These are phyloP conservation scores for Pithys albifrons DNA, from an alignment of 2,113 vertebrate genomes.

Conservation along the genomic window DNA sequence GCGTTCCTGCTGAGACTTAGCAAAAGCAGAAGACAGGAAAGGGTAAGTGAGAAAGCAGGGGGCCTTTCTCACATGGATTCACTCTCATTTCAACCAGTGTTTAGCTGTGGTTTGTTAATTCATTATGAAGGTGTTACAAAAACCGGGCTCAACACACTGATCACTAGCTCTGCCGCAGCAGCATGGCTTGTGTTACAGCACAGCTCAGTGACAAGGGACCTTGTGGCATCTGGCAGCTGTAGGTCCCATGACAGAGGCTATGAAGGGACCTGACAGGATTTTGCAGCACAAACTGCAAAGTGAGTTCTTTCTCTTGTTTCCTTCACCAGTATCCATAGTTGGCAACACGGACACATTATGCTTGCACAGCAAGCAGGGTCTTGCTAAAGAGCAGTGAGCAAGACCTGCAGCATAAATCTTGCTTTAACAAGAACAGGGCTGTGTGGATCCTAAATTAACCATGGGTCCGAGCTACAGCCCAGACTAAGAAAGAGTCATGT, in stretches of 20 bases:
- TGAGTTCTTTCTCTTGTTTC: background rate
- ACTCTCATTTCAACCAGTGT: background rate
- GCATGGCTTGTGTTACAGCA: background rate
- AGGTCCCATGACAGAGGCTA: background rate
- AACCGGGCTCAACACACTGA: fast-evolving
- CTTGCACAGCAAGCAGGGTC: background rate
- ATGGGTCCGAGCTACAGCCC: background rate
- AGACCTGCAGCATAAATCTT: background rate
- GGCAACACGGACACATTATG: background rate
- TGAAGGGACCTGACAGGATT: background rate
- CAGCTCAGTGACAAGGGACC: background rate
- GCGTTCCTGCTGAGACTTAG: background rate
- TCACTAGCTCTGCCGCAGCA: background rate
- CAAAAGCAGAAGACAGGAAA: background rate
- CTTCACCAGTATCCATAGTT: fast-evolving
- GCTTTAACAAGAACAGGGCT: background rate
- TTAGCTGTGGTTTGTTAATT: background rate
- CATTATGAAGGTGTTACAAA: background rate
- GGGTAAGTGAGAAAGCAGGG: background rate
- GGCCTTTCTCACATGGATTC: background rate
- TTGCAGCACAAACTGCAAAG: background rate
- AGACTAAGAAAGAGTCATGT: background rate
- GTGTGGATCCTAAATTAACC: background rate
- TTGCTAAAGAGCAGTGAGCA: background rate
- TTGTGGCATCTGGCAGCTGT: background rate